Conservation (phyloP, 2,113 vertebrate species). For the Larimichthys polyactis region DNA sequence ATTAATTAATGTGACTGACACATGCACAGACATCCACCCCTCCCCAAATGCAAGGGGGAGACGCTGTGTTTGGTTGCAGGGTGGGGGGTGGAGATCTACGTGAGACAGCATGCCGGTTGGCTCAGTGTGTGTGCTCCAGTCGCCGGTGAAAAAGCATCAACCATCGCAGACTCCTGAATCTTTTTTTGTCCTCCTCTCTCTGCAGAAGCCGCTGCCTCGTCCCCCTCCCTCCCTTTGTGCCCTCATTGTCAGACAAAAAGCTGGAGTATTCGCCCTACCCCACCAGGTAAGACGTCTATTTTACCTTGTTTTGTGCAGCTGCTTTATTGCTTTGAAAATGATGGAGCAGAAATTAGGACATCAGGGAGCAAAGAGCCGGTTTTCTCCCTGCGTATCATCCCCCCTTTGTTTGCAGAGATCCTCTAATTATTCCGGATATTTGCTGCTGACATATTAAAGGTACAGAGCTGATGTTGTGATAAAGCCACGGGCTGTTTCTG, state of each 20-base stretch:
- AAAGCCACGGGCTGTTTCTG: slow-evolving; percentile 39
- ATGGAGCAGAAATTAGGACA: not conserved
- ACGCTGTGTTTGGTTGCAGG: slow-evolving; percentile 38
- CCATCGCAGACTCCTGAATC: slow-evolving; percentile 35
- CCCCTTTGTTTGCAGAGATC: slow-evolving; percentile 32
- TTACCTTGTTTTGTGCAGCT: not conserved
- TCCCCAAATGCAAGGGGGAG: slow-evolving; percentile 34
- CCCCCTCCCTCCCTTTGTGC: slow-evolving; percentile 18
- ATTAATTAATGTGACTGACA: slow-evolving; percentile 57
- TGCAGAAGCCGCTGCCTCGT: slow-evolving; percentile 55
- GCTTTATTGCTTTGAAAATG: not conserved
- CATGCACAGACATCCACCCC: slow-evolving; percentile 13
- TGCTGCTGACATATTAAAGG: slow-evolving; percentile 36
- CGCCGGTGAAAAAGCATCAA: slow-evolving; percentile 37
- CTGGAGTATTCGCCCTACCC: slow-evolving; percentile 39
- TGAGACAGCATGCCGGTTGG: slow-evolving; percentile 41
- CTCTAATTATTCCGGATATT: slow-evolving; percentile 15
- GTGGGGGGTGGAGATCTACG: slow-evolving; percentile 4
- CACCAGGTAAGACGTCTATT: slow-evolving; percentile 50
- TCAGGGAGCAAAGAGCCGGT: not conserved
- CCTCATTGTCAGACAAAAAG: slow-evolving; percentile 41
- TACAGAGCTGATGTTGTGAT: slow-evolving; percentile 38
- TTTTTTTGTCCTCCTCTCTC: slow-evolving; percentile 23
- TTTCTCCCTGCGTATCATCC: slow-evolving; percentile 1
- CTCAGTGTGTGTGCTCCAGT: slow-evolving; percentile 10